phyloP scores from a whole-genome alignment of 2,888 invertebrate species.

The Eupithecia subfuscata region DNA sequence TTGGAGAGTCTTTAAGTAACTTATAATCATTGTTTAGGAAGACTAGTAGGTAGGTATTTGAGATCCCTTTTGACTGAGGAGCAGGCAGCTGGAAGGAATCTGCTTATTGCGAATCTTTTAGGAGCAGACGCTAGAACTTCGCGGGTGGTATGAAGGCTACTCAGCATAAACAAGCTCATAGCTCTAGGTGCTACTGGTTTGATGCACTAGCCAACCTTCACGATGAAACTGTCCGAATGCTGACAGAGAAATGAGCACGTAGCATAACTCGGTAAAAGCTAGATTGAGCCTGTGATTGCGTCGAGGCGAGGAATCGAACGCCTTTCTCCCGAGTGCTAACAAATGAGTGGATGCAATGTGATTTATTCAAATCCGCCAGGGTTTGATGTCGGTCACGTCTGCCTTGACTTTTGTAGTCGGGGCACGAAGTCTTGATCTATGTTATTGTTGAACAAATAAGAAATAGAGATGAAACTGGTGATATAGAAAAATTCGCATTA shows the following conservation, averaged over 20 bases:
- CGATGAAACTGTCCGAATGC: conserved; percentile 35
- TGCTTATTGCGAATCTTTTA: not conserved
- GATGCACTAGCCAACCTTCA: conserved; percentile 14
- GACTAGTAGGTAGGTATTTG: not conserved
- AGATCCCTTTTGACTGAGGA: not conserved
- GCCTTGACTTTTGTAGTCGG: conserved; percentile 60
- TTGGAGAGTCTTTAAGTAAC: not conserved
- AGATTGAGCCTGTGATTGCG: conserved; percentile 68
- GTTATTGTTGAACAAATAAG: conserved; percentile 33
- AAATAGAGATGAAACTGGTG: conserved; percentile 20
- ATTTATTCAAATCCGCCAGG: conserved; percentile 77
- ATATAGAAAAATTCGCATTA: not conserved
- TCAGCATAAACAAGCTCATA: not conserved
- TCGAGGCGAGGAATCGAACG: conserved; percentile 70
- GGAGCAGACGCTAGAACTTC: not conserved
- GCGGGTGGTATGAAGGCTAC: not conserved
- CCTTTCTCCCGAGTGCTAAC: conserved; percentile 75
- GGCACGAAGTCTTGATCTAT: conserved; percentile 68
- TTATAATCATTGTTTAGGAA: not conserved
- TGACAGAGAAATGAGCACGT: conserved; percentile 59
- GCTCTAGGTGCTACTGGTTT: not conserved
- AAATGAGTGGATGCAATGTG: conserved; percentile 76
- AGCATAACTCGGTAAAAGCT: conserved; percentile 68
- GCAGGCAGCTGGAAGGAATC: not conserved
- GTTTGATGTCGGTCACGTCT: conserved; percentile 71